phyloP scores from a whole-genome alignment of 1,140 invertebrate genomes.

The Drosophila navojoa region DNA sequence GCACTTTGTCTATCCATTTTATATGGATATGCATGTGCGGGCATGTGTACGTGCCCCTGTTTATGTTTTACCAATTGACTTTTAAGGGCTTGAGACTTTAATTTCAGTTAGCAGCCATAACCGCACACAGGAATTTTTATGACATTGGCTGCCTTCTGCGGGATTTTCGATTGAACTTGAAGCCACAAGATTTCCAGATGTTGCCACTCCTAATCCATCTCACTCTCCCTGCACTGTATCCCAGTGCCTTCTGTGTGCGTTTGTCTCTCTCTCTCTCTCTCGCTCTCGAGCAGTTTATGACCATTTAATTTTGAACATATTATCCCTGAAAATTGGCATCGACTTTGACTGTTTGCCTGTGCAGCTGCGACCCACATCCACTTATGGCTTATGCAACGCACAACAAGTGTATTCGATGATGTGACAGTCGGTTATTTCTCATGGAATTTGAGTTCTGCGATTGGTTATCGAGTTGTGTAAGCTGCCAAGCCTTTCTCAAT shows the following conservation, averaged over 20 bases:
- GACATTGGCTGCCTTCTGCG: neutral
- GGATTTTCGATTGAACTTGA: constrained; percentile 2
- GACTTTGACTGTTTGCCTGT: constrained; percentile 4
- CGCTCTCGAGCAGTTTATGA: neutral
- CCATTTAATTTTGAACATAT: neutral
- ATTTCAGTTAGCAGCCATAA: constrained; percentile 17
- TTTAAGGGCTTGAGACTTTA: constrained; percentile 23
- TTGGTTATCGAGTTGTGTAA: too few species aligned
- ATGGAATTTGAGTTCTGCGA: too few species aligned
- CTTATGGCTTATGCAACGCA: constrained; percentile 6
- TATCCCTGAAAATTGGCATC: constrained; percentile 12
- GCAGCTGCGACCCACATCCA: neutral
- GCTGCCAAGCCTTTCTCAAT: too few species aligned
- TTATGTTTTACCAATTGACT: constrained; percentile 43
- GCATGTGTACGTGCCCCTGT: constrained; percentile 5
- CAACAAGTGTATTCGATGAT: neutral
- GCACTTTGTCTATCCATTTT: constrained; percentile 36
- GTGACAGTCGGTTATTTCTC: neutral
- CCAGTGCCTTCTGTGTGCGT: too few species aligned
- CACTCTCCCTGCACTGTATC: neutral
- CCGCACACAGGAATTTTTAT: constrained; percentile 3
- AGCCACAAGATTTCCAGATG: constrained; percentile 8
- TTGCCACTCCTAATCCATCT: neutral
- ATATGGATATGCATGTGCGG: constrained; percentile 1
- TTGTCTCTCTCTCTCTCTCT: neutral